A percentile compares a stretch with the other conserved stretches of the same genome.
Evolutionary conservation across 2,113 vertebrate species (phyloP).

Genomic region (Sphaerodactylus townsendi): DNA sequence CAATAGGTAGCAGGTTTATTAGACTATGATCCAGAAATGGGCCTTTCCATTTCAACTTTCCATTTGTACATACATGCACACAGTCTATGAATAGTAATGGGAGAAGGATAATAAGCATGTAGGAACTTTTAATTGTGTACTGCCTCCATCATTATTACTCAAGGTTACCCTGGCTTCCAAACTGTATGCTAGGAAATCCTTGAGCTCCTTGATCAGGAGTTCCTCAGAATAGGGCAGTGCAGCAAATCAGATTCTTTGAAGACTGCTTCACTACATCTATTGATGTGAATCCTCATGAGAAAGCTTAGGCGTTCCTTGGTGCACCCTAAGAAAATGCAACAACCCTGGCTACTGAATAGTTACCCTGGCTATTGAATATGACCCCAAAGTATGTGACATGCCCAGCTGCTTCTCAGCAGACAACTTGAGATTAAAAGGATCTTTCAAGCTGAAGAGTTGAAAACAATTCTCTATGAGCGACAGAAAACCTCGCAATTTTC

Average conservation of each 20-base stretch:
- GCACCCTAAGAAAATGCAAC: not conserved
- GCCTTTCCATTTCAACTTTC: not conserved
- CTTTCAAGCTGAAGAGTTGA: not conserved
- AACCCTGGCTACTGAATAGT: no score
- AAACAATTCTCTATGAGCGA: not conserved
- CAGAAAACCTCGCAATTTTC: not conserved
- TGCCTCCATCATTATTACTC: not conserved
- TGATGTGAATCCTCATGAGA: not conserved
- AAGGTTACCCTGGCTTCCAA: not conserved
- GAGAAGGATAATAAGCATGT: not conserved
- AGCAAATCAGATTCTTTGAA: not conserved
- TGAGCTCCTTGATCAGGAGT: not conserved
- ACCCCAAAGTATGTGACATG: no score
- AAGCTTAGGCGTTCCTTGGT: not conserved
- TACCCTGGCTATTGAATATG: no score
- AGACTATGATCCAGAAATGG: not conserved
- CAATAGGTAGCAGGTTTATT: not conserved
- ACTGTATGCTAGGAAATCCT: not conserved
- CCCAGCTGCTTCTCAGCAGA: not conserved
- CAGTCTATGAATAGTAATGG: no score
- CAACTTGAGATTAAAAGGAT: not conserved
- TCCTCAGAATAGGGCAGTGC: not conserved
- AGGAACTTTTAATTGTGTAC: not conserved
- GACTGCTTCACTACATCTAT: not conserved
- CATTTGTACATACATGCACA: not conserved